Conservation (phyloP, 2,888 invertebrate genomes). For the Latrodectus hesperus region DNA sequence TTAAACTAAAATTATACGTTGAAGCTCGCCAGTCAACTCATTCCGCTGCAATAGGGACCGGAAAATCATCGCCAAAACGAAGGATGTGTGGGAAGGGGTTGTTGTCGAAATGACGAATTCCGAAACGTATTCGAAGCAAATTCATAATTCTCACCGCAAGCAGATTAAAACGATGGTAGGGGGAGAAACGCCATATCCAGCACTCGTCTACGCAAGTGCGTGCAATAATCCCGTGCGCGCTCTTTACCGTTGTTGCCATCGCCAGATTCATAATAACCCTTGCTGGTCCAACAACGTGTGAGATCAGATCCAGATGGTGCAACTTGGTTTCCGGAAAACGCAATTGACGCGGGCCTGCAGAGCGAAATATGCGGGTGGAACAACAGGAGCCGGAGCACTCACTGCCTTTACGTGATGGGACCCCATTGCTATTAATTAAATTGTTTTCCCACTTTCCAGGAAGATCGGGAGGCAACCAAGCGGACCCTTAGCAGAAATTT, state of each 20-base stretch:
- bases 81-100: not conserved
- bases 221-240: constrained; percentile 5
- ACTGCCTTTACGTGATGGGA: constrained; percentile 32
- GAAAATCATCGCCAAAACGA: constrained; percentile 10
- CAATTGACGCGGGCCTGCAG: not conserved
- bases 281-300: constrained; percentile 13
- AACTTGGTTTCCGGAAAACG: constrained; percentile 10
- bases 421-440: constrained; percentile 65
- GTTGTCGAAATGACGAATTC: constrained; percentile 39
- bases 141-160: constrained; percentile 10
- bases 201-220: not conserved
- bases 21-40: constrained; percentile 18
- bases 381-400: not conserved
- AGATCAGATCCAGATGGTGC: constrained; percentile 35
- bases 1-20: constrained; percentile 49
- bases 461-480: constrained; percentile 11
- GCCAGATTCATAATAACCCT: too few relatives aligned
- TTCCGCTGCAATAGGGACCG: not conserved
- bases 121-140: constrained; percentile 20
- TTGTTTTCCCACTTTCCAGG: constrained; percentile 51
- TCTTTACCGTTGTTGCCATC: not conserved
- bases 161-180: not conserved
- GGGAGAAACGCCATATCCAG: not conserved
- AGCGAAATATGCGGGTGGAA: not conserved
- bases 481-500: not conserved